phyloP scores from a whole-genome alignment of 2,888 invertebrate genomes.

The Agrotis exclamationis region DNA sequence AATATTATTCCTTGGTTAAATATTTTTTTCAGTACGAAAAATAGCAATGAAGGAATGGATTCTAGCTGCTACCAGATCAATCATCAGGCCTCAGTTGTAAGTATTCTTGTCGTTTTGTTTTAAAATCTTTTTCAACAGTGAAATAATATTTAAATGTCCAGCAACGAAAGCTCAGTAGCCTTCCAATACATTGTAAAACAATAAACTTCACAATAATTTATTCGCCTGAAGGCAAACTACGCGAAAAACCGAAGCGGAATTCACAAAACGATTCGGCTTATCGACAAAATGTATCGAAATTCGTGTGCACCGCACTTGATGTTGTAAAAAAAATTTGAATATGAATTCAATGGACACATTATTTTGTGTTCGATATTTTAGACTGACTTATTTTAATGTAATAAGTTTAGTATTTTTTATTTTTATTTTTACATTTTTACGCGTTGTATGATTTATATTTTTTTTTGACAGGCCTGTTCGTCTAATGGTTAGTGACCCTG shows the following conservation, averaged over 20 bases:
- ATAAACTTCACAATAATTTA: conserved; percentile 61
- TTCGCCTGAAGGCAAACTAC: conserved; percentile 60
- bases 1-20: too few species aligned
- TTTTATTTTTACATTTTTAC: conserved; percentile 20
- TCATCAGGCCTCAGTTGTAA: too few species aligned
- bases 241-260: conserved; percentile 60
- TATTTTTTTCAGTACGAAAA: too few species aligned
- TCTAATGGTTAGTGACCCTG: too few species aligned
- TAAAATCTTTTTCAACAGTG: background rate
- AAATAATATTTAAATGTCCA: conserved; percentile 18
- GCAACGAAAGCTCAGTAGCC: conserved; percentile 14
- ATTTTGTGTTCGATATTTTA: conserved; percentile 42
- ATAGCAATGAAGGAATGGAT: too few species aligned
- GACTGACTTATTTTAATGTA: conserved; percentile 29
- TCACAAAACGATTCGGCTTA: conserved; percentile 60
- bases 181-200: conserved; percentile 57
- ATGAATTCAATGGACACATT: conserved; percentile 64
- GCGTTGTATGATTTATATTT: background rate
- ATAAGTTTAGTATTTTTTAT: conserved; percentile 34
- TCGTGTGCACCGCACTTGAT: conserved; percentile 42
- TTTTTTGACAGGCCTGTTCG: too few species aligned
- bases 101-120: too few species aligned
- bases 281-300: conserved; percentile 56
- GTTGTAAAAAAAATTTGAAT: conserved; percentile 35
- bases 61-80: too few species aligned